Evolutionary conservation across 2,113 vertebrate species (phyloP), one percentile per base, ranked within the genome.

Genomic region (Platycercus adscitus): DNA sequence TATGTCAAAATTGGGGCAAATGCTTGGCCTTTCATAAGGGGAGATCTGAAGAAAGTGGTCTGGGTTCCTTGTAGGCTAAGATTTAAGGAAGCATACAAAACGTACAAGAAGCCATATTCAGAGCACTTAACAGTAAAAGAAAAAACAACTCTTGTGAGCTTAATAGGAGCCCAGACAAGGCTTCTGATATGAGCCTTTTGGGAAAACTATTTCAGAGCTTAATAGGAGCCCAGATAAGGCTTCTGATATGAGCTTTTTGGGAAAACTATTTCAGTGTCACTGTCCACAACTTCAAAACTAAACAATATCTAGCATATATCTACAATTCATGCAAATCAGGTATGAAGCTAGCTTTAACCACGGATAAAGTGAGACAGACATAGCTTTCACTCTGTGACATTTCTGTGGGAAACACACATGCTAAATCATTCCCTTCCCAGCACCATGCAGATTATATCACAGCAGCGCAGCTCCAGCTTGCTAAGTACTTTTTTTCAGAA

Each of bases 391-490:
- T 21, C 55, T 53, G 35, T 15, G 70, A 25, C 5, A 5, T 12
- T 76, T 76, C n/a, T 28, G 17, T 35, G 14, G 23, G 35, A 82
- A 86, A 33, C 21, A 76, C 49, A 76, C 6, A 71, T 43, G 29
- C 24, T 13, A 15, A 17, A 26, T 10, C 14, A 14, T 89, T 70
- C 49, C 39, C 16, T 39, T 81, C 33, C 25, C 16, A 50, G 72
- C 7, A 53, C 24, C 55, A 41, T 0, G 0, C 21, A 53, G 43
- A 25, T 76, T 41, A 2, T 6, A 20, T 37, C 52, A 50, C 43
- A 76, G 19, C 70, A 53, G 11, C 6, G 24, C 37, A 85, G 33
- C n/a, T 63, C 61, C 0, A 2, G 23, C 39, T 85, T 41, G 25
- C 31, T 5, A 39, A 60, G 17, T 25, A 66, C 13, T 6, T 41